Base-by-base conservation (phyloP, 2,113 vertebrate genomes). In the Mesoclemmys tuberculata region DNA sequence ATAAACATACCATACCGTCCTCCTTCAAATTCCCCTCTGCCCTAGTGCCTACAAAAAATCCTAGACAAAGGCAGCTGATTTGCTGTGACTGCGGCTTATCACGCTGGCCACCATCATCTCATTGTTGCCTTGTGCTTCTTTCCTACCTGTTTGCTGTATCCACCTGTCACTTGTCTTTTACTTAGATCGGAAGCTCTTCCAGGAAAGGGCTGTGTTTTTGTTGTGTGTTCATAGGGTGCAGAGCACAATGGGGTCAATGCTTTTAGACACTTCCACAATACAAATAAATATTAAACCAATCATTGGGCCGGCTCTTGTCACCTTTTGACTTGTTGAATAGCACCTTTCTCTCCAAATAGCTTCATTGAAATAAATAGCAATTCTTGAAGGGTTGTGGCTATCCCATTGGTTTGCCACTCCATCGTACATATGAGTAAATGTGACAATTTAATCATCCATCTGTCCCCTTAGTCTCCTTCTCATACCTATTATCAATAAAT, bases 21-120 rank as follows among this genome's bases (percentile, higher is more conserved):
- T 55, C 0, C 0, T 44, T 38, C 87, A 88, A 56, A 29, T 13
- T 75, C n/a, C 46, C 22, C 21, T 64, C 18, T 81, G 75, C 51
- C 26, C 18, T 41, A 7, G 27, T 14, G 58, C 1, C 52, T 87
- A 74, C 3, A 79, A 75, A 5, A 86, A 56, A 61, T 8, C 18
- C 1, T 26, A 41, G 11, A 35, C 35, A 26, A 35, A 14, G 9
- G 29, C 0, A 2, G 21, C 22, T 56, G 86, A 75, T 27, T 0
- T 3, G 5, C 0, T 0, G 26, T 27, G 48, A 12, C 38, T 90
- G 56, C 4, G n/a, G 0, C 46, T 90, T 84, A 68, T 26, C n/a
- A 58, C 84, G 29, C 71, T 80, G 29, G 11, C 55, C 58, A 74
- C 19, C 89, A 71, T 64, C 2, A 1, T 93, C 52, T 44, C 78